Conservation (phyloP, 1,140 invertebrate species). For the Zaprionus davidi region DNA sequence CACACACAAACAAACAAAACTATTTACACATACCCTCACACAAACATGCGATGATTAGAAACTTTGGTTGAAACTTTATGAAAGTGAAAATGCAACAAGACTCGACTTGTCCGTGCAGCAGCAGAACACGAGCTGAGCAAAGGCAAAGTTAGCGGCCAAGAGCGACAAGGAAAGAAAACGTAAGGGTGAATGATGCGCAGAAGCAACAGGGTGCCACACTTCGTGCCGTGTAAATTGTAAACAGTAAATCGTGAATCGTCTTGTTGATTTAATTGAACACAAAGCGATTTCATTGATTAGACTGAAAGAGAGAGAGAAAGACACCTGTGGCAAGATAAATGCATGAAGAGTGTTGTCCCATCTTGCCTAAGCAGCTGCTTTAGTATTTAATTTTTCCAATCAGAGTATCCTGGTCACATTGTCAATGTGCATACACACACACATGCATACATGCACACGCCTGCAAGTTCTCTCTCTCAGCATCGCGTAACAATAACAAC, state of each 20-base stretch:
- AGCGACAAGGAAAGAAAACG: constrained; percentile 6
- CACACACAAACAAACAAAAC: not conserved
- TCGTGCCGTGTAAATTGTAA: constrained; percentile 13
- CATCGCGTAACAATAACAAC: constrained; percentile 52
- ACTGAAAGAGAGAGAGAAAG: not conserved
- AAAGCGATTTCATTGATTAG: constrained; percentile 4
- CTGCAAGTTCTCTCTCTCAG: constrained; percentile 45
- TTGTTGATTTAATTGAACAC: not conserved
- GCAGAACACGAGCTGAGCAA: constrained; percentile 21
- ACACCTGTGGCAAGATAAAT: not conserved
- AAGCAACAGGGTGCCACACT: constrained; percentile 48
- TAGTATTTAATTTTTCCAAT: not conserved
- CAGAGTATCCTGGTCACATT: not conserved
- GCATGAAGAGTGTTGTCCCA: not conserved
- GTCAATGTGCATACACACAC: not conserved
- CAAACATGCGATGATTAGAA: constrained; percentile 13
- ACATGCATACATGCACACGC: constrained; percentile 2
- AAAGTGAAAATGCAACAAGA: constrained; percentile 37
- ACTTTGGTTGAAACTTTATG: constrained; percentile 10
- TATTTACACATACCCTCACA: not conserved
- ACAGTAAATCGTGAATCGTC: not conserved
- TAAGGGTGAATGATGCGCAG: constrained; percentile 35
- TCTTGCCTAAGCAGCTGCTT: not conserved
- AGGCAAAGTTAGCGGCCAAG: constrained; percentile 1
- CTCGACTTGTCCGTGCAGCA: constrained; percentile 7